Base-by-base conservation (phyloP, 2,888 invertebrate species). In the Tetragnatha montana region DNA sequence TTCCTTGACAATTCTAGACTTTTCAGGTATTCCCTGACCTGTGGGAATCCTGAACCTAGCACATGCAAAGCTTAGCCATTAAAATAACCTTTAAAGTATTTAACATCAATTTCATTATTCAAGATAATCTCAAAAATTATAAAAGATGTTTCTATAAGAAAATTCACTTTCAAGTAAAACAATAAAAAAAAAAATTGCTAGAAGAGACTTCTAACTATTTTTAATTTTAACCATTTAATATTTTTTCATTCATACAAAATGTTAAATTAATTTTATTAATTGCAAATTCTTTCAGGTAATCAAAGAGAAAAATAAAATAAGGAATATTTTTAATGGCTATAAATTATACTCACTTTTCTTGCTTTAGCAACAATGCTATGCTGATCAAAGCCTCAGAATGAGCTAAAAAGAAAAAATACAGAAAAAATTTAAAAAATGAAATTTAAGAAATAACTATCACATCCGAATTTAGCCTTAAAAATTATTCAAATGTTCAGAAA, bases 331-430 rank as follows among this genome's bases (percentile, higher is more conserved):
- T 60, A 47, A 81, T 68, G 14, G 3, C 21, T 14, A 35, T n/a
- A n/a, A 81, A 14, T 7, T 22, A 6, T 8, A 93, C 94, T 94
- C 93, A 95, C 95, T 96, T 96, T 93, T 98, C 98, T 94, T 97
- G 97, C 94, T 98, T 98, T 92, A 99, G 95, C 95, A 98, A 96
- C 92, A 99, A 95, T 92, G 98, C 94, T 92, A 99, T 96, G 91
- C 97, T 96, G 68, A 98, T 97, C 50, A 98, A 94, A 0, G 99
- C 98, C 95, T 99, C 99, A 0, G 98, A 96, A 93, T 99, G 97
- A 92, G 96, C 96, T 93, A 96, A 95, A 92, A 92, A 8, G 92
- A 91, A 68, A 73, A 49, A 51, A 83, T 69, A 60, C 17, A 69
- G n/a, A 12, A 78, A 50, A 78, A 50, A n/a, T 78, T n/a, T 6